These are phyloP conservation scores for Drosophila quasianomalipes DNA, from an alignment of 2,888 invertebrate species.

Conservation along the genomic window DNA sequence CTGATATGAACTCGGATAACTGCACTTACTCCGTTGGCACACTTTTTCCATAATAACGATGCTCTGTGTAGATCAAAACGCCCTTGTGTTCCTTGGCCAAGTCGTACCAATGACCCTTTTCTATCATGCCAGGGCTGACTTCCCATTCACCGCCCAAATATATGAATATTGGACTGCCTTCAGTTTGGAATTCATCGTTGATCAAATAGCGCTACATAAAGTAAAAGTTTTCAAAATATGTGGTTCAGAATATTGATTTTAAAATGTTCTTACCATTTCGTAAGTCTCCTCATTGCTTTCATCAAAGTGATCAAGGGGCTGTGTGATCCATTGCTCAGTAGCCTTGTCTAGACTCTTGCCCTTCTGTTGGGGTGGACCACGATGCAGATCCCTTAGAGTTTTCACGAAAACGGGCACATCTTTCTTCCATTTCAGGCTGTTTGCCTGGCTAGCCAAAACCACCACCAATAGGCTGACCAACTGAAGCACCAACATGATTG, in stretches of 20 bases:
- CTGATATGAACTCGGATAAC: background rate
- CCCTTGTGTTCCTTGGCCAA: constrained; percentile 87
- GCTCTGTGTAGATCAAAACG: constrained; percentile 91
- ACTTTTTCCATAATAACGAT: constrained; percentile 92
- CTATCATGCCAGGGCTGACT: constrained; percentile 87
- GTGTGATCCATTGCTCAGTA: constrained; percentile 86
- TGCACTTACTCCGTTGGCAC: constrained; percentile 88
- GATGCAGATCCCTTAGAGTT: constrained; percentile 72
- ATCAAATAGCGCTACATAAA: constrained; percentile 85
- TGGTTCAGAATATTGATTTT: background rate
- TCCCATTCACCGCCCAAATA: constrained; percentile 90
- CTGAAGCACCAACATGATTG: constrained; percentile 60
- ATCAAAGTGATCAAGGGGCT: constrained; percentile 88
- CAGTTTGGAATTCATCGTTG: constrained; percentile 85
- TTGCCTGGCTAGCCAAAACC: constrained; percentile 34
- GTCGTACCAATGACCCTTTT: constrained; percentile 88
- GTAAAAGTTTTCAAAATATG: background rate
- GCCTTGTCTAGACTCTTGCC: constrained; percentile 31
- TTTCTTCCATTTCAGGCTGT: constrained; percentile 28
- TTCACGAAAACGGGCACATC: constrained; percentile 64
- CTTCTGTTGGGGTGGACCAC: constrained; percentile 83
- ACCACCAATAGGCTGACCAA: constrained; percentile 53
- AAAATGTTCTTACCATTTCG: constrained; percentile 84
- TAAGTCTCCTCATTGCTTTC: constrained; percentile 86
- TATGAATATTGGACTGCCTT: constrained; percentile 88